Evolutionary conservation across 2,888 invertebrate species (phyloP).

Genomic region (Hofmannophila pseudospretella): DNA sequence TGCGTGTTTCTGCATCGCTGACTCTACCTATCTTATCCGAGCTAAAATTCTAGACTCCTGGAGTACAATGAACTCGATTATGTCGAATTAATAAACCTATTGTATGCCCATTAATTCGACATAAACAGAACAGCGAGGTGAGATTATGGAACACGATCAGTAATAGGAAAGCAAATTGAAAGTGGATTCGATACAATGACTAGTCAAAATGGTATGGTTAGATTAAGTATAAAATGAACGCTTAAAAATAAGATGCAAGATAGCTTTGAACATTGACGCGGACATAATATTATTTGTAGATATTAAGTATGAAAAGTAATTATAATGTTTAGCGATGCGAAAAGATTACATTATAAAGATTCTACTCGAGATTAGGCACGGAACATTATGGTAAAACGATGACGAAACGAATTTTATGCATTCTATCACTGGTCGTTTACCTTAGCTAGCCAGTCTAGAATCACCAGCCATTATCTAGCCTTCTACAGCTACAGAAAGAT

Average conservation of each 20-base stretch:
- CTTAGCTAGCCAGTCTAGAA: background rate
- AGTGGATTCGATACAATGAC: conserved; percentile 29
- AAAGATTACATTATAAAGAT: conserved; percentile 21
- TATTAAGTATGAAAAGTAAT: conserved; percentile 26
- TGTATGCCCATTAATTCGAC: conserved; percentile 11
- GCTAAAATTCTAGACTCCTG: conserved; percentile 8
- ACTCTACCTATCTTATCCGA: too few relatives aligned
- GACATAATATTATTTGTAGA: conserved; percentile 17
- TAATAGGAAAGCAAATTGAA: conserved; percentile 42
- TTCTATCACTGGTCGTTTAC: background rate
- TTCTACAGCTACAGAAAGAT: background rate
- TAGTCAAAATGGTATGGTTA: conserved; percentile 23
- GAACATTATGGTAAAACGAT: conserved; percentile 13
- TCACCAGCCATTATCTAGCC: too few relatives aligned
- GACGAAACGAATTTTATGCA: conserved; percentile 10
- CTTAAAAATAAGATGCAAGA: conserved; percentile 21
- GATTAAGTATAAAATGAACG: conserved; percentile 24
- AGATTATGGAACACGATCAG: conserved; percentile 18
- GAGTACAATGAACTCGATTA: conserved; percentile 10
- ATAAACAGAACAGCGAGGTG: conserved; percentile 22
- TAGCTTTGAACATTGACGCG: conserved; percentile 18
- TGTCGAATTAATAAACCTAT: conserved; percentile 5
- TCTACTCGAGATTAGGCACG: conserved; percentile 10
- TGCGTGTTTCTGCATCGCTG: too few relatives aligned
- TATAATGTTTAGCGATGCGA: conserved; percentile 24